A percentile compares a stretch with the other conserved stretches of the same genome.
phyloP scores from a whole-genome alignment of 2,888 invertebrate species.

The Ectobius pallidus region DNA sequence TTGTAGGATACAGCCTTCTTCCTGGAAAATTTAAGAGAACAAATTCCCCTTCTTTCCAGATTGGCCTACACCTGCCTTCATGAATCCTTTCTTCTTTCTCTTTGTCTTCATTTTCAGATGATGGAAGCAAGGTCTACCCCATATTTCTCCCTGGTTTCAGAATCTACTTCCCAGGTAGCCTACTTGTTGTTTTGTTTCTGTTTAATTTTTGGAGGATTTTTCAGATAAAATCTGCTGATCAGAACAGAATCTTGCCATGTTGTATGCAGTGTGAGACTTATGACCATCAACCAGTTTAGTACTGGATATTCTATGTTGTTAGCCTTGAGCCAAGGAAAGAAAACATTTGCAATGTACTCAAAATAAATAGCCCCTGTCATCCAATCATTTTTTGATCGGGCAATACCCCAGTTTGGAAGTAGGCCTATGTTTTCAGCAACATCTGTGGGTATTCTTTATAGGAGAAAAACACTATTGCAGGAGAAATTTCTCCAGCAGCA shows the following conservation, averaged over 20 bases:
- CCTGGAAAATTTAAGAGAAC: neutral
- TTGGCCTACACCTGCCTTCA: neutral
- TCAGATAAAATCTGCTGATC: neutral
- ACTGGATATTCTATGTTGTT: too few relatives aligned
- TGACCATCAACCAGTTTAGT: neutral
- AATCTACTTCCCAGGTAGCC: neutral
- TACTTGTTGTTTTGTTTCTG: neutral
- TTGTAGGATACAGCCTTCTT: neutral
- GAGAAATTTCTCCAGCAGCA: slow-evolving; percentile 6
- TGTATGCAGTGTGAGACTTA: neutral
- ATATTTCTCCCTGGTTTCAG: neutral
- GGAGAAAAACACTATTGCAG: neutral
- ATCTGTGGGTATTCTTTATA: neutral
- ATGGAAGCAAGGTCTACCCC: neutral
- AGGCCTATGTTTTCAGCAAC: neutral
- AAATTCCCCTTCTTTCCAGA: neutral
- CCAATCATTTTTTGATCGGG: neutral
- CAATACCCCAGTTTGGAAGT: neutral
- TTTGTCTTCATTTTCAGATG: neutral
- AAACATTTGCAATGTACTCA: too few relatives aligned
- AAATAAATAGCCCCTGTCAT: too few relatives aligned
- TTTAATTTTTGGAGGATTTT: neutral
- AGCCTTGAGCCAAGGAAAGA: neutral
- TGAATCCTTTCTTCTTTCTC: neutral
- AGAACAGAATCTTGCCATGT: slow-evolving; percentile 2